Percentiles rank a stretch among this genome's conserved stretches.
These are phyloP conservation scores for Drosophila serrata DNA, from an alignment of 1,140 invertebrate genomes.

Conservation along the genomic window DNA sequence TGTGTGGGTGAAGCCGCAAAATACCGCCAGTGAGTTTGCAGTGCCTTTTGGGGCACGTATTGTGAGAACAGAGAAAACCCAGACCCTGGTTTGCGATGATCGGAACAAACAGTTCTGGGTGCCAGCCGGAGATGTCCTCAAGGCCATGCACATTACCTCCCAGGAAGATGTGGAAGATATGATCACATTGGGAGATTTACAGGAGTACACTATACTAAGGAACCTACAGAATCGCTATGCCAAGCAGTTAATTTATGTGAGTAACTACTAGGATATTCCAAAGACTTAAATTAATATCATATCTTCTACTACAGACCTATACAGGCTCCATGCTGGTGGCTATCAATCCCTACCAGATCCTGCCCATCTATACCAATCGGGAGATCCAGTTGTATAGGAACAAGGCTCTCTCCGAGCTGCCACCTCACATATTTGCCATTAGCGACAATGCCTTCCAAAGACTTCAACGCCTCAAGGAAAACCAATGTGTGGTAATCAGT, in stretches of 20 bases:
- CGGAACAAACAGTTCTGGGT: slow-evolving; percentile 89
- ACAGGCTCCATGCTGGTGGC: slow-evolving; percentile 97
- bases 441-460: slow-evolving; percentile 95
- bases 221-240: slow-evolving; percentile 97
- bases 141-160: slow-evolving; percentile 94
- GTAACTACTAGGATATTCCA: slow-evolving; percentile 55
- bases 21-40: slow-evolving; percentile 90
- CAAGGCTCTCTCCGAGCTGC: slow-evolving; percentile 93
- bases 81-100: slow-evolving; percentile 92
- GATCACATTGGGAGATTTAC: slow-evolving; percentile 96
- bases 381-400: slow-evolving; percentile 94
- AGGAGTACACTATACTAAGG: slow-evolving; percentile 96
- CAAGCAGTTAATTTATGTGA: slow-evolving; percentile 96
- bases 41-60: slow-evolving; percentile 94
- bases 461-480: slow-evolving; percentile 90
- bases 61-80: slow-evolving; percentile 91
- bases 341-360: slow-evolving; percentile 96
- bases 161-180: slow-evolving; percentile 96
- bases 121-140: slow-evolving; percentile 87
- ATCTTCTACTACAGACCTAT: slow-evolving; percentile 91
- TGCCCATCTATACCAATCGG: slow-evolving; percentile 96
- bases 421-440: slow-evolving; percentile 97
- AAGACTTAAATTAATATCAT: neutral
- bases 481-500: slow-evolving; percentile 97
- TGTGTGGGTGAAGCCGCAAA: slow-evolving; percentile 93